Evolutionary conservation across 2,888 invertebrate genomes (phyloP).

Genomic region (Agrilus cyanescens): DNA sequence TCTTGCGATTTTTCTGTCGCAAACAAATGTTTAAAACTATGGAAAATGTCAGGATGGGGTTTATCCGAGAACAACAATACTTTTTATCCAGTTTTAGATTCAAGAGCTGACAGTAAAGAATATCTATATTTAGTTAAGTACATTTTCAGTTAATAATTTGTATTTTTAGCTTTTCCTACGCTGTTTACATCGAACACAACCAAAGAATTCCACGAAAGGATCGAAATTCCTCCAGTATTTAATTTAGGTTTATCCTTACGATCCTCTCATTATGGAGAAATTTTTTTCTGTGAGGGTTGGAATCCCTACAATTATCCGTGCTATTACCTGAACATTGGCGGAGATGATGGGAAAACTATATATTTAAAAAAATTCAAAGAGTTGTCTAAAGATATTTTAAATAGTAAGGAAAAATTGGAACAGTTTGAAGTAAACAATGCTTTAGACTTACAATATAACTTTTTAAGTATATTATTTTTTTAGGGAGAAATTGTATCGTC

Average conservation of each 20-base stretch:
- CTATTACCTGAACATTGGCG: slow-evolving; percentile 25
- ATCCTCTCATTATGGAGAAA: slow-evolving; percentile 22
- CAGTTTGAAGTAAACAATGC: slow-evolving; percentile 11
- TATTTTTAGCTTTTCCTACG: slow-evolving; percentile 24
- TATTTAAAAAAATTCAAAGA: slow-evolving; percentile 19
- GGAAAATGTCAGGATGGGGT: slow-evolving; percentile 27
- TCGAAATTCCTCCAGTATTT: slow-evolving; percentile 22
- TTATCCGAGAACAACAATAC: slow-evolving; percentile 23
- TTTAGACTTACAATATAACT: background rate
- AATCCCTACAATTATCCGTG: slow-evolving; percentile 27
- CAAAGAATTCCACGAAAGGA: slow-evolving; percentile 21
- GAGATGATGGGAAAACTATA: slow-evolving; percentile 17
- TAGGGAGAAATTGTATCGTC: slow-evolving; percentile 23
- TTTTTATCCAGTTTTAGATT: slow-evolving; percentile 24
- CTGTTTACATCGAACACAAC: slow-evolving; percentile 21
- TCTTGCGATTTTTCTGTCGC: slow-evolving; percentile 27
- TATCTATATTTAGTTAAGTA: background rate
- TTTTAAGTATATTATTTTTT: slow-evolving; percentile 13
- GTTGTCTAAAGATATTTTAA: slow-evolving; percentile 17
- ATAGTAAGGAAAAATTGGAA: slow-evolving; percentile 11
- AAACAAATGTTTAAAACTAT: slow-evolving; percentile 22
- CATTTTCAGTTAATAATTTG: background rate
- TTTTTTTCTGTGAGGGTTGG: slow-evolving; percentile 28
- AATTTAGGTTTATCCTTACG: slow-evolving; percentile 26
- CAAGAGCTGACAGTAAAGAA: slow-evolving; percentile 28